Percentiles rank a stretch among this genome's conserved stretches.
These are phyloP conservation scores for Drosophila austrosaltans DNA, from an alignment of 2,888 invertebrate genomes.

Conservation along the genomic window DNA sequence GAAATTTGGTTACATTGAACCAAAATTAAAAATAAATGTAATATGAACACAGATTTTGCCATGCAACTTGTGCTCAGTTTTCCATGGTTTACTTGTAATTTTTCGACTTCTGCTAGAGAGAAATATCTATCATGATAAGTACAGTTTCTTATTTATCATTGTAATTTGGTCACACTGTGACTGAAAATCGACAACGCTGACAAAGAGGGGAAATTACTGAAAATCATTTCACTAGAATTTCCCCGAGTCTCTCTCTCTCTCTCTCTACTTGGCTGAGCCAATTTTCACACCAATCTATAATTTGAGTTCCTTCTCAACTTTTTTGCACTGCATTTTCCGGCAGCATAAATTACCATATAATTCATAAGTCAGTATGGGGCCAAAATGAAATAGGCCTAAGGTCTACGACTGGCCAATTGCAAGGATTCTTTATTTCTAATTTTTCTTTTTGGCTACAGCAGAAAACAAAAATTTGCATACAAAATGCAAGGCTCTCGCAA, in stretches of 20 bases:
- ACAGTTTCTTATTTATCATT: neutral
- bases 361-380: constrained; percentile 51
- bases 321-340: constrained; percentile 50
- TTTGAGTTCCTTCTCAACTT: constrained; percentile 30
- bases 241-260: neutral
- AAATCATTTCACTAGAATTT: constrained; percentile 15
- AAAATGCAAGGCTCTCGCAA: constrained; percentile 47
- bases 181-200: neutral
- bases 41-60: no score
- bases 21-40: no score
- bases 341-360: constrained; percentile 67
- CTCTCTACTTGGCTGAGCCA: neutral
- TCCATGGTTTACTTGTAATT: no score
- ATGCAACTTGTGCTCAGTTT: no score
- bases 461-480: constrained; percentile 59
- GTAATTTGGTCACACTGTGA: neutral
- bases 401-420: neutral
- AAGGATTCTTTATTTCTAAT: constrained; percentile 1
- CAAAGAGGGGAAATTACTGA: neutral
- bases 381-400: constrained; percentile 5
- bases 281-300: constrained; percentile 34
- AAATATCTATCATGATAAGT: neutral
- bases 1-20: no score
- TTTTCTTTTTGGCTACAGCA: constrained; percentile 38
- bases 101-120: no score